phyloP scores from a whole-genome alignment of 2,888 invertebrate genomes.

The Plagiodera versicolora region DNA sequence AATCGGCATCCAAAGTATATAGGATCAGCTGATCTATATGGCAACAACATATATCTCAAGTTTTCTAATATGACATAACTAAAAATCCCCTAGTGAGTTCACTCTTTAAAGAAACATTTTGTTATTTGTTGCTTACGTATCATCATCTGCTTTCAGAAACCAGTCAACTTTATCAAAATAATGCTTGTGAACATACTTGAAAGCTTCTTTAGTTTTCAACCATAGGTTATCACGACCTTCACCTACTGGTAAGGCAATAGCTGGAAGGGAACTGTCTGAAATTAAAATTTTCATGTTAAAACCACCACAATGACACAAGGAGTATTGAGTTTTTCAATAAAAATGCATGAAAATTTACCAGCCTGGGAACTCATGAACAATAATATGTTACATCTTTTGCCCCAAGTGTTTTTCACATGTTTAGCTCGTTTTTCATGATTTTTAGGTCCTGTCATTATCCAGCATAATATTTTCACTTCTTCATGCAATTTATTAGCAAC shows the following conservation, averaged over 20 bases:
- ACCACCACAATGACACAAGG: background rate
- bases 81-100: conserved; percentile 38
- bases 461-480: conserved; percentile 87
- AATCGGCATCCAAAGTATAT: conserved; percentile 91
- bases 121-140: conserved; percentile 76
- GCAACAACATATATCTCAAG: conserved; percentile 80
- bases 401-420: conserved; percentile 98
- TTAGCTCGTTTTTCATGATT: conserved; percentile 89
- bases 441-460: conserved; percentile 93
- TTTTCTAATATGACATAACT: conserved; percentile 95
- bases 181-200: conserved; percentile 82
- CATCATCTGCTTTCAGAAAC: conserved; percentile 98
- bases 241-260: conserved; percentile 78
- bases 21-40: conserved; percentile 66
- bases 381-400: conserved; percentile 83
- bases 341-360: no score
- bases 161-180: conserved; percentile 88
- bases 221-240: conserved; percentile 92
- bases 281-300: no score
- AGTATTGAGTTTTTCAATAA: no score
- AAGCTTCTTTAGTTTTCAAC: conserved; percentile 96
- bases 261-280: conserved; percentile 72
- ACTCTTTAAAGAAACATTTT: background rate
- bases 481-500: conserved; percentile 74
- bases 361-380: conserved; percentile 83